These are phyloP conservation scores for Thalassarche chlororhynchos DNA, from an alignment of 2,113 vertebrate genomes.

Conservation along the genomic window DNA sequence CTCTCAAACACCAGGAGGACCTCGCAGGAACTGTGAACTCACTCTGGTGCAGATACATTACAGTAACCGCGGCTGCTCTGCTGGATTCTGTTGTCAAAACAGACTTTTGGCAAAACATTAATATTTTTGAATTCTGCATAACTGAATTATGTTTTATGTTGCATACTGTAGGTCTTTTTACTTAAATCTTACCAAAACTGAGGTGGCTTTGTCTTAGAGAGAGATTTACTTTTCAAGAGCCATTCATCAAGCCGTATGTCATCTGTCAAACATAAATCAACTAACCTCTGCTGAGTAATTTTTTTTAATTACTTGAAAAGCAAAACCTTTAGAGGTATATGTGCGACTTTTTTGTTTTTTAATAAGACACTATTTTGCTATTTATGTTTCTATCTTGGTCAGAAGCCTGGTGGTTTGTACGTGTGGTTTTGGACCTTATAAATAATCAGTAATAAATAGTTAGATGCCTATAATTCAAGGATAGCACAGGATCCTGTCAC, in stretches of 20 bases:
- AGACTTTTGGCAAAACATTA: not conserved
- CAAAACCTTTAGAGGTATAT: not conserved
- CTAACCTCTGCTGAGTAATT: not conserved
- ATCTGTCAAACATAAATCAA: constrained; percentile 14
- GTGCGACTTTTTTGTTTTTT: not conserved
- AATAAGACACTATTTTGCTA: not conserved
- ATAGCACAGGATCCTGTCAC: not conserved
- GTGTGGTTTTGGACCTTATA: constrained; percentile 24
- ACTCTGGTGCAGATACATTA: not conserved
- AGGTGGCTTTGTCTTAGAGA: not conserved
- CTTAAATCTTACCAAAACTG: not conserved
- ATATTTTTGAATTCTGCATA: not conserved
- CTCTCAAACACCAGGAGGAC: not conserved
- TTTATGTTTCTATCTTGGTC: constrained; percentile 7
- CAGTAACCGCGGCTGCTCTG: not conserved
- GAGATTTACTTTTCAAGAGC: not conserved
- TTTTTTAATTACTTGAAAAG: not conserved
- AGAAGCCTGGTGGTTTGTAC: constrained; percentile 17
- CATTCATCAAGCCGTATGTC: not conserved
- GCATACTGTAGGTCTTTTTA: not conserved
- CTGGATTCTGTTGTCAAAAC: not conserved
- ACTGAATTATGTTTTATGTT: not conserved
- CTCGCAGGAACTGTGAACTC: not conserved
- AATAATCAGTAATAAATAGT: constrained; percentile 25
- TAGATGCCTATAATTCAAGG: not conserved